Conservation (phyloP, 1,140 invertebrate species). For the Anastrepha ludens region DNA sequence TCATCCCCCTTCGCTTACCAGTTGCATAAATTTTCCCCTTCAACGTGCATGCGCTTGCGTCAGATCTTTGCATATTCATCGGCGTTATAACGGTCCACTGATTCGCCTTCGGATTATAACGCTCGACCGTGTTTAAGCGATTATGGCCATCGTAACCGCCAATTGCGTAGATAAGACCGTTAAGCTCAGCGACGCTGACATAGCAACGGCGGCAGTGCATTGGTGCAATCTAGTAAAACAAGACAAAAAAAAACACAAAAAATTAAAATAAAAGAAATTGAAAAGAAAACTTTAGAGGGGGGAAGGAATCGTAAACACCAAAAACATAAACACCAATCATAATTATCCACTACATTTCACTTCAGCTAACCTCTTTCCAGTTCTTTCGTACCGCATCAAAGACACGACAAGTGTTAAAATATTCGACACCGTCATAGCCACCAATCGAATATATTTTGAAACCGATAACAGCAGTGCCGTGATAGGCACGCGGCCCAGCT, state of each 20-base stretch:
- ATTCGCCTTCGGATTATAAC: constrained; percentile 82
- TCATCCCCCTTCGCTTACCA: constrained; percentile 52
- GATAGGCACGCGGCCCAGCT: constrained; percentile 82
- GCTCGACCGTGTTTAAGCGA: constrained; percentile 83
- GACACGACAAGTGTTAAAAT: constrained; percentile 83
- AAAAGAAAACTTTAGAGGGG: background rate
- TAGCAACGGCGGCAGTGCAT: constrained; percentile 80
- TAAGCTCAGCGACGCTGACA: constrained; percentile 80
- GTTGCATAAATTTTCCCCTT: constrained; percentile 76
- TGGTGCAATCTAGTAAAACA: constrained; percentile 75
- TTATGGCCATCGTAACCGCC: constrained; percentile 91
- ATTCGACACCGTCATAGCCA: constrained; percentile 84
- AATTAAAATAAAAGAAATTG: background rate
- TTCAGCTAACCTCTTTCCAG: constrained; percentile 78
- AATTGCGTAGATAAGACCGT: constrained; percentile 87
- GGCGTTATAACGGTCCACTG: constrained; percentile 89
- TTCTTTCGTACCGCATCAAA: constrained; percentile 80
- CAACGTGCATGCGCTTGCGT: constrained; percentile 83
- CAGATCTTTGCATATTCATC: constrained; percentile 88
- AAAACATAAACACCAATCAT: background rate
- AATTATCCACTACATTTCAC: background rate
- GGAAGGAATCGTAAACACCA: background rate
- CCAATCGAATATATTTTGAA: constrained; percentile 86
- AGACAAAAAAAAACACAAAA: background rate
- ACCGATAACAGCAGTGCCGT: constrained; percentile 82